Evolutionary conservation across 2,113 vertebrate species (phyloP).

Genomic region (Podarcis cretensis): DNA sequence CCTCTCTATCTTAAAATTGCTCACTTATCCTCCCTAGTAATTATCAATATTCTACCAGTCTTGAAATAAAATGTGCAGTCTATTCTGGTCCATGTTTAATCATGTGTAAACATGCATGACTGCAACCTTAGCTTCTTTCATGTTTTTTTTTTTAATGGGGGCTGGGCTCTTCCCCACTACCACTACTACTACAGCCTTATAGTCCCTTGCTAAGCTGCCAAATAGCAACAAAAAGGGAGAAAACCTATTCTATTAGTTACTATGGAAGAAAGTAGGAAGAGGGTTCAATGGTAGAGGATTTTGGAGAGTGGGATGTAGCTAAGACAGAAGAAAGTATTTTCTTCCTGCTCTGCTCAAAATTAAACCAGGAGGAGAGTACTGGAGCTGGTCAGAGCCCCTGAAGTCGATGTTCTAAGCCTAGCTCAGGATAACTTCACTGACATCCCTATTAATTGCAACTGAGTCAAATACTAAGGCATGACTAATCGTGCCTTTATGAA

Average conservation of each 20-base stretch:
- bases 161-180: not conserved
- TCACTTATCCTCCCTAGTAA: not conserved
- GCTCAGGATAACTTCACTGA: too few species aligned
- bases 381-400: too few species aligned
- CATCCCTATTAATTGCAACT: too few species aligned
- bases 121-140: not conserved
- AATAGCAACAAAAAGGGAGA: not conserved
- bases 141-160: too few species aligned
- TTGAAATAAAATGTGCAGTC: not conserved
- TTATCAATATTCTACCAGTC: not conserved
- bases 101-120: not conserved
- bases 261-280: not conserved
- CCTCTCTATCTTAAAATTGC: not conserved
- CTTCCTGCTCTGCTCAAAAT: too few species aligned
- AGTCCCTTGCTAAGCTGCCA: not conserved
- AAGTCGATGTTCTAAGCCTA: too few species aligned
- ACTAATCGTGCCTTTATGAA: too few species aligned
- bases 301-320: too few species aligned
- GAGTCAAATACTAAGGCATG: too few species aligned
- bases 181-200: too few species aligned
- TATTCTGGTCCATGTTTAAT: not conserved
- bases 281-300: not conserved
- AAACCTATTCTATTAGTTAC: not conserved
- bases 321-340: too few species aligned
- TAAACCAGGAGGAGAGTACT: too few species aligned